Evolutionary conservation across 2,888 invertebrate species (phyloP).

Genomic region (Apodemia zela): DNA sequence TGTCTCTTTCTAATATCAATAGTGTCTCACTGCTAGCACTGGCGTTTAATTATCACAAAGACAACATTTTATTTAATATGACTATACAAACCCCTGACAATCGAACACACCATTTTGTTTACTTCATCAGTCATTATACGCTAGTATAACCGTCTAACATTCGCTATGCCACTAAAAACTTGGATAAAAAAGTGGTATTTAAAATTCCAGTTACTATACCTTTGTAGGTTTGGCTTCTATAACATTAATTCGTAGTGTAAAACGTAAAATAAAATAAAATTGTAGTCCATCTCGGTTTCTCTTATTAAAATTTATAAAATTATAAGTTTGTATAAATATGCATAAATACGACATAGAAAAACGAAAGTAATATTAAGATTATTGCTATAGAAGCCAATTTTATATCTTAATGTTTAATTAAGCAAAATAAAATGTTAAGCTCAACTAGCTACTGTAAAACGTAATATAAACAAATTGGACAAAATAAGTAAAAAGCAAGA

Average conservation of each 20-base stretch:
- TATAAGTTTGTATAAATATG: background rate
- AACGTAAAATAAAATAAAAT: no score
- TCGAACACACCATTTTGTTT: no score
- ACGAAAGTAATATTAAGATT: constrained; percentile 33
- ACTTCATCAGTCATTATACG: no score
- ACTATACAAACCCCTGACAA: no score
- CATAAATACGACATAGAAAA: background rate
- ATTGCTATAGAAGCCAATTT: constrained; percentile 60
- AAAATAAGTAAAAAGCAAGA: constrained; percentile 36
- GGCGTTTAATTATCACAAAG: no score
- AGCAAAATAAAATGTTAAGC: constrained; percentile 37
- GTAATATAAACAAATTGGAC: constrained; percentile 30
- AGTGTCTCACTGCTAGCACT: no score
- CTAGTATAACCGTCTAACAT: no score
- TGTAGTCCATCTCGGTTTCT: no score
- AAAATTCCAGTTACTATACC: background rate
- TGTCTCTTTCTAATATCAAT: no score
- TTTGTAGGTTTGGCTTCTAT: background rate
- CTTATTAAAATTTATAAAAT: background rate
- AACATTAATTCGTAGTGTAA: background rate
- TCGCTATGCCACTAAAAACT: no score
- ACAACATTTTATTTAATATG: no score
- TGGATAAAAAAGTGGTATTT: background rate
- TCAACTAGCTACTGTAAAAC: constrained; percentile 35
- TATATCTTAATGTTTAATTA: constrained; percentile 31